Percentiles rank a stretch among this genome's conserved stretches.
phyloP scores from a whole-genome alignment of 2,113 vertebrate species.

The Microcebus jonahi region DNA sequence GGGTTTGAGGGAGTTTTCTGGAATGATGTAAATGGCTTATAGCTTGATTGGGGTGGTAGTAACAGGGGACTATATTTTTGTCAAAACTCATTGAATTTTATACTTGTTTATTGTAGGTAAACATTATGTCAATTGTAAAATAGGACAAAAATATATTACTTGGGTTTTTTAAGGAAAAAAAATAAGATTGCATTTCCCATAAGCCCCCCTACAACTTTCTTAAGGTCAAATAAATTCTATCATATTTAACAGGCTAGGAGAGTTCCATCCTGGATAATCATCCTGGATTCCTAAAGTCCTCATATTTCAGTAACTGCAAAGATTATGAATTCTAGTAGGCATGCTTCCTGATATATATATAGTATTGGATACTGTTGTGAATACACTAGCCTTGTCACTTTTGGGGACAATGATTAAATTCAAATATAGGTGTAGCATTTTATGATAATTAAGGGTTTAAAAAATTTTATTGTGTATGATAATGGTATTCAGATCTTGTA shows the following conservation, averaged over 20 bases:
- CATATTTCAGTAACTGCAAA: neutral
- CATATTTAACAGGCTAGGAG: neutral
- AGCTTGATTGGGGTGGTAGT: rapidly evolving
- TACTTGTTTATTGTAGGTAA: neutral
- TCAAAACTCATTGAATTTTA: neutral
- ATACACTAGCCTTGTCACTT: neutral
- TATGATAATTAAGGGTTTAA: neutral
- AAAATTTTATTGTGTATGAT: neutral
- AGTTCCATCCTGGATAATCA: neutral
- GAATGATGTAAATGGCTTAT: neutral
- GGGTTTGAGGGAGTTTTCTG: neutral
- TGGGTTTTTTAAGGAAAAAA: neutral
- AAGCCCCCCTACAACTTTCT: neutral
- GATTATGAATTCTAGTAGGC: neutral
- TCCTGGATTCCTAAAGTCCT: neutral
- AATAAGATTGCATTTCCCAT: neutral
- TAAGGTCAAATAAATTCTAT: neutral
- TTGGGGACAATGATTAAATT: neutral
- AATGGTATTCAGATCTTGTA: neutral
- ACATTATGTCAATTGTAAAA: neutral
- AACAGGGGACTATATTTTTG: neutral
- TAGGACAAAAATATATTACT: neutral
- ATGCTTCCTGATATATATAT: neutral
- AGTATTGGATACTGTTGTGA: neutral
- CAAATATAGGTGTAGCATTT: neutral